Base-by-base conservation (phyloP, 2,888 invertebrate genomes). In the Exocentrus adspersus region DNA sequence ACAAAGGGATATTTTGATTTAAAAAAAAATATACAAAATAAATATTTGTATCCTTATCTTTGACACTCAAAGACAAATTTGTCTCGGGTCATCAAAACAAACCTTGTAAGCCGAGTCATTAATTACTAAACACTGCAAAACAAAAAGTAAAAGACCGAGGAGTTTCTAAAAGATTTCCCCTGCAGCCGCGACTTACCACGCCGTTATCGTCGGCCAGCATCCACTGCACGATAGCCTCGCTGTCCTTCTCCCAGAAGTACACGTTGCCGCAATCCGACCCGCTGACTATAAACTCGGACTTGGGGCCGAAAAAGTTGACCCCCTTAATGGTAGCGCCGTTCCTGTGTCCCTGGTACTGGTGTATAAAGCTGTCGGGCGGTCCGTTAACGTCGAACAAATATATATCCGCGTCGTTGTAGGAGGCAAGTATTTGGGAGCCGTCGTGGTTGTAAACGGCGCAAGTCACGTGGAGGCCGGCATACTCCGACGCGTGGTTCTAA, bases 221-320 rank as follows among this genome's bases (percentile, higher is more conserved):
- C 86, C 91, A 95, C 78, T 96, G 94, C n/a, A 97, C 92, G 66
- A 98, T 92, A 0, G 92, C 86, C 81, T 95, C 95, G 0, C 92
- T 89, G 54, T 92, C 87, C 81, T 92, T 92, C 75, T 97, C 95
- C 97, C 98, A 98, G 58, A 97, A 89, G 78, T 89, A 93, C 76
- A 89, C 88, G 78, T 96, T 88, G 5, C 94, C 92, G 82, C 97
- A 97, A 81, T 98, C 97, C 1, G 95, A 96, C 0, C 98, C 98
- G 43, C 96, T 96, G 7, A 97, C 89, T 1, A 98, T 85, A 80
- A 89, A 98, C 81, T 98, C 93, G 70, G 94, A 94, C 72, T 89
- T 88, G 0, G 95, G 93, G 0, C 98, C 98, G 83, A 94, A 97
- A 85, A 94, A 98, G 75, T 95, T 92, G 0, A 97, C 95, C 0